These are phyloP conservation scores for Diabrotica virgifera DNA, from an alignment of 1,140 invertebrate genomes.

Conservation along the genomic window DNA sequence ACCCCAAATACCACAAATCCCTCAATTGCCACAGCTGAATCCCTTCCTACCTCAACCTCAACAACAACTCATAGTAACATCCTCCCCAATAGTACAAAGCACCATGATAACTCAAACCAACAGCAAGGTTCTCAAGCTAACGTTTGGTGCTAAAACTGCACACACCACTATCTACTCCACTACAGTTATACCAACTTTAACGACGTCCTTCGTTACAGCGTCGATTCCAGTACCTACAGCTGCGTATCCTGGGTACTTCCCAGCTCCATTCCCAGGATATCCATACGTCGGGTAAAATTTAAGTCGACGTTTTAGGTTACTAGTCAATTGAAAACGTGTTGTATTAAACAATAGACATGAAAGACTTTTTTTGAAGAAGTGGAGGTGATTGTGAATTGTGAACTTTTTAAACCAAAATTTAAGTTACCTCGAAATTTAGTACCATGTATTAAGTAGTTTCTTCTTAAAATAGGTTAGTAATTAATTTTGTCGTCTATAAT, in stretches of 20 bases:
- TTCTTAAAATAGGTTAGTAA: too few species aligned
- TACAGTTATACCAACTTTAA: conserved; percentile 75
- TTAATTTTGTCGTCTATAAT: too few species aligned
- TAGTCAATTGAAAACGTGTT: not conserved
- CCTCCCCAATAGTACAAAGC: conserved; percentile 76
- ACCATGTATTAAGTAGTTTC: too few species aligned
- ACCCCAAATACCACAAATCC: conserved; percentile 42
- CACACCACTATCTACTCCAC: conserved; percentile 83
- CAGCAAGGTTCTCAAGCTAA: conserved; percentile 78
- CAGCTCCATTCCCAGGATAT: conserved; percentile 69
- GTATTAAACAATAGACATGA: not conserved
- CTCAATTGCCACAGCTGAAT: conserved; percentile 51
- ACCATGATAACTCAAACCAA: conserved; percentile 77
- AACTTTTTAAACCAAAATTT: not conserved
- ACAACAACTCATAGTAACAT: conserved; percentile 73
- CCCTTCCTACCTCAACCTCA: conserved; percentile 52
- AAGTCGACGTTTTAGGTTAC: not conserved
- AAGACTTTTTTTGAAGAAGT: not conserved
- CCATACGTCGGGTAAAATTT: conserved; percentile 67
- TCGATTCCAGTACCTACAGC: conserved; percentile 69
- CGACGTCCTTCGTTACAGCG: conserved; percentile 78
- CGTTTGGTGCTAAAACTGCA: conserved; percentile 84
- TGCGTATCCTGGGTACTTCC: conserved; percentile 69
- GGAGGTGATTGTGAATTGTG: not conserved
- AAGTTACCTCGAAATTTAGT: too few species aligned